Conservation (phyloP, 2,888 invertebrate species). For the Muscina levida region DNA sequence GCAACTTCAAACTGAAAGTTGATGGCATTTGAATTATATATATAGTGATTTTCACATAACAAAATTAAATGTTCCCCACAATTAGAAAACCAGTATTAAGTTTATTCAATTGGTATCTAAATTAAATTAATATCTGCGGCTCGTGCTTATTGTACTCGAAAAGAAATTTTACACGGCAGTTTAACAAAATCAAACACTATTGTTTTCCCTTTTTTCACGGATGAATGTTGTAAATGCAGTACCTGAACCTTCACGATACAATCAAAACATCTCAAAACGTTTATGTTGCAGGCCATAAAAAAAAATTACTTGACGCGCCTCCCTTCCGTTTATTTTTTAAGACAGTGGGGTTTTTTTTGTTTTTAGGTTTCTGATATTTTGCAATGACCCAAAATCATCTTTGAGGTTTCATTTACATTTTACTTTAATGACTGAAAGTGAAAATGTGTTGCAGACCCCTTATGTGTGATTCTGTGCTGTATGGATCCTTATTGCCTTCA, state of each 20-base stretch:
- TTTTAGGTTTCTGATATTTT: conserved; percentile 42
- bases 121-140: too few species aligned
- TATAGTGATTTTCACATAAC: too few species aligned
- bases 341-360: conserved; percentile 17
- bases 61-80: too few species aligned
- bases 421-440: conserved; percentile 61
- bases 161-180: too few species aligned
- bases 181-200: too few species aligned
- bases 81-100: too few species aligned
- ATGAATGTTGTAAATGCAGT: conserved; percentile 39
- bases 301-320: conserved; percentile 53
- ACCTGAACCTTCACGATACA: background rate
- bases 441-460: conserved; percentile 57
- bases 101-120: too few species aligned
- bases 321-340: conserved; percentile 46
- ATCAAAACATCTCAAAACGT: conserved; percentile 16
- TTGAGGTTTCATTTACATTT: conserved; percentile 26
- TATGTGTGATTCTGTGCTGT: conserved; percentile 31
- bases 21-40: too few species aligned
- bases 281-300: conserved; percentile 12
- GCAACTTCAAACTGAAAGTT: too few species aligned
- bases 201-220: too few species aligned
- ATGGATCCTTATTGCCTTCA: conserved; percentile 4
- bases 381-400: conserved; percentile 22
- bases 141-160: too few species aligned